Evolutionary conservation across 1,140 invertebrate species (phyloP).

Genomic region (Heliconius nattereri): DNA sequence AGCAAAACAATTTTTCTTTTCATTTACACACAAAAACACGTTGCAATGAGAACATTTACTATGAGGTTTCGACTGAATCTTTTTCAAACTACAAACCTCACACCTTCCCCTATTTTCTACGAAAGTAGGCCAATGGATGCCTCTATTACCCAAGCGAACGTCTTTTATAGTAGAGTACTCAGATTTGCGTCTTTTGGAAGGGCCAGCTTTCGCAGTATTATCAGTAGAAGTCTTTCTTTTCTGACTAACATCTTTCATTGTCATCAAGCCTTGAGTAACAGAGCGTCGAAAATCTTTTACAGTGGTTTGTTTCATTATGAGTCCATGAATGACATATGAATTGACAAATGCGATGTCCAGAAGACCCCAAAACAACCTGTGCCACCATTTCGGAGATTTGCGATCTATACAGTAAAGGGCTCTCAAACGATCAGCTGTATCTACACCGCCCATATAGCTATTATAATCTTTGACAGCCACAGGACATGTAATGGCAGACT

Average conservation of each 20-base stretch:
- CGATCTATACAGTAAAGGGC: constrained; percentile 56
- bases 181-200: constrained; percentile 50
- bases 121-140: constrained; percentile 61
- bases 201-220: constrained; percentile 43
- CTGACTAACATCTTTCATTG: constrained; percentile 47
- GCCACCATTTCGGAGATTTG: constrained; percentile 66
- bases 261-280: constrained; percentile 50
- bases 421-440: constrained; percentile 61
- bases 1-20: constrained; percentile 64
- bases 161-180: constrained; percentile 57
- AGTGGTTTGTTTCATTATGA: constrained; percentile 47
- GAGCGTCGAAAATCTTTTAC: constrained; percentile 50
- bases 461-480: constrained; percentile 10
- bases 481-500: constrained; percentile 43
- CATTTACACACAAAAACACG: constrained; percentile 59
- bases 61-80: constrained; percentile 57
- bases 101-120: constrained; percentile 54
- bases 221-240: constrained; percentile 50
- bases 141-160: constrained; percentile 59
- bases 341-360: constrained; percentile 53
- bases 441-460: constrained; percentile 58
- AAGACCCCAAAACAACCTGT: constrained; percentile 61
- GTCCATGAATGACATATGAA: constrained; percentile 51
- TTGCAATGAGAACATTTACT: constrained; percentile 58
- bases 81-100: constrained; percentile 60